These are phyloP conservation scores for Cercopithecus neglectus DNA, from an alignment of 2,797 vertebrate genomes.

Conservation along the genomic window DNA sequence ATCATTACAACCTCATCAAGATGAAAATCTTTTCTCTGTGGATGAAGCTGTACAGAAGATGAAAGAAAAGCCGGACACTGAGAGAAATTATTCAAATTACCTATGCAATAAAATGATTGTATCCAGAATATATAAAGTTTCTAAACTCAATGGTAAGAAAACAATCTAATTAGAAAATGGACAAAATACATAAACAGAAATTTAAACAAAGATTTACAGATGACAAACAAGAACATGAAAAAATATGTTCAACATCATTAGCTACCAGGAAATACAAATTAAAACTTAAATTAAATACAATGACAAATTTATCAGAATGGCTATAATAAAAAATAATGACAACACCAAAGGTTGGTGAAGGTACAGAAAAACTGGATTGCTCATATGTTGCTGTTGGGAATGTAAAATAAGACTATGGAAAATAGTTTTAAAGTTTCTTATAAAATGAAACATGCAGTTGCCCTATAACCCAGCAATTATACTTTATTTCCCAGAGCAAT, in stretches of 20 bases:
- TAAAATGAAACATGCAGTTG: background rate
- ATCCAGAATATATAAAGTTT: background rate
- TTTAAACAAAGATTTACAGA: background rate
- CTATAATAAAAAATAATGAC: background rate
- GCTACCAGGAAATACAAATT: background rate
- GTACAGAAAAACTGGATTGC: background rate
- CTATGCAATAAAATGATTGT: background rate
- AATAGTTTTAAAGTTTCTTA: background rate
- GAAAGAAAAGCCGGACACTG: background rate
- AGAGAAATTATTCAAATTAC: background rate
- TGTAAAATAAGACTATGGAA: background rate
- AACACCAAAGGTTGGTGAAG: background rate
- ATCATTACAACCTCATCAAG: background rate
- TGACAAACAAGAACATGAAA: background rate
- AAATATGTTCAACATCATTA: background rate
- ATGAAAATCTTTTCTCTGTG: background rate
- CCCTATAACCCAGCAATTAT: background rate
- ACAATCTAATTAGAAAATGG: background rate
- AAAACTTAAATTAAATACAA: background rate
- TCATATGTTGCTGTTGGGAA: background rate
- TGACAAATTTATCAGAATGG: background rate
- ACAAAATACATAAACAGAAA: background rate
- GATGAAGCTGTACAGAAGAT: background rate
- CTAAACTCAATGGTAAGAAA: background rate
- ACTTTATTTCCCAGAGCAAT: background rate